Conservation (phyloP, 2,888 invertebrate species). For the Eutolmus rufibarbis region DNA sequence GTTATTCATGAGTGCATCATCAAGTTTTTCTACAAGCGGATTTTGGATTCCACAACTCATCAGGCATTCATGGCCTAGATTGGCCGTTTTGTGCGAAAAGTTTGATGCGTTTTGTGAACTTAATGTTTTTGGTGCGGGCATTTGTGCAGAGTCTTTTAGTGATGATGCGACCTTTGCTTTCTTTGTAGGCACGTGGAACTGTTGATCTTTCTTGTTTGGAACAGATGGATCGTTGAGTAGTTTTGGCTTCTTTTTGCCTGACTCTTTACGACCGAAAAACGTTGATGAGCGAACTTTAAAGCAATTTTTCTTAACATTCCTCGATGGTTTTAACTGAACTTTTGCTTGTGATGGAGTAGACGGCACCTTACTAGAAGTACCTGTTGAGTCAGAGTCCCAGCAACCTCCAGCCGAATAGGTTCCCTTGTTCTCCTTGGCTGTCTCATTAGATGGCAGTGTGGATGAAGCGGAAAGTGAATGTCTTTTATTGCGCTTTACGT, state of each 20-base stretch:
- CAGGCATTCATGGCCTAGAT: not conserved
- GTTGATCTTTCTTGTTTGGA: conserved; percentile 34
- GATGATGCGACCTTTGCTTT: conserved; percentile 39
- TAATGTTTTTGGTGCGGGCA: not conserved
- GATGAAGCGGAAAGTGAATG: conserved; percentile 37
- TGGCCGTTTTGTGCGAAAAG: not conserved
- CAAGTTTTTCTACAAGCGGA: not conserved
- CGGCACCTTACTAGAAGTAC: not conserved
- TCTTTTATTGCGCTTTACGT: conserved; percentile 43
- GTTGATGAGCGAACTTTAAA: conserved; percentile 40
- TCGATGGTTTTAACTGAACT: not conserved
- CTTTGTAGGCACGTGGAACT: conserved; percentile 43
- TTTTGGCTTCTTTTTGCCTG: conserved; percentile 43
- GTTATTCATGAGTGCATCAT: conserved; percentile 3
- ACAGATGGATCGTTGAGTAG: conserved; percentile 13
- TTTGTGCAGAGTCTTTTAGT: not conserved
- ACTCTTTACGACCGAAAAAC: not conserved
- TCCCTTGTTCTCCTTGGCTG: conserved; percentile 46
- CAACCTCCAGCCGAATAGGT: conserved; percentile 10
- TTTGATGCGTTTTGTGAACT: not conserved
- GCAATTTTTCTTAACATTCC: not conserved
- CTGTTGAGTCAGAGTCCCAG: conserved; percentile 40
- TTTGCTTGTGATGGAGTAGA: not conserved
- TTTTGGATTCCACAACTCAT: not conserved
- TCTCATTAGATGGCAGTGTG: conserved; percentile 41